phyloP scores from a whole-genome alignment of 2,797 vertebrate species.

The Dryobates pubescens region DNA sequence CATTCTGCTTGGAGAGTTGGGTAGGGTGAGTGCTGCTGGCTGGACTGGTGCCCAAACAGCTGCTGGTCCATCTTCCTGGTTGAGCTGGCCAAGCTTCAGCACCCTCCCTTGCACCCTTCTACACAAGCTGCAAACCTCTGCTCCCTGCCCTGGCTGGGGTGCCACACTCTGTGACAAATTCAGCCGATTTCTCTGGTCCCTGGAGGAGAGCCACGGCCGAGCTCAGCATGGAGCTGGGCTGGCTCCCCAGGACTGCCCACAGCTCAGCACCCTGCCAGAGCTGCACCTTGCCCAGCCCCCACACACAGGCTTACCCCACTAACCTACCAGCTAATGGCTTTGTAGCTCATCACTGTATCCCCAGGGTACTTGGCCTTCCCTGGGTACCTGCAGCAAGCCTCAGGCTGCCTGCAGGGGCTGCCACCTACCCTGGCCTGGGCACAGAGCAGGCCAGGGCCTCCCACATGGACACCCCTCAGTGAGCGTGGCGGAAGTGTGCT shows the following conservation, averaged over 20 bases:
- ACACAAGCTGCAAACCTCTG: no score
- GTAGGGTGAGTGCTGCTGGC: no score
- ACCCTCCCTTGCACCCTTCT: no score
- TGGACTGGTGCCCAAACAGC: no score
- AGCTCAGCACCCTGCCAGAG: background rate
- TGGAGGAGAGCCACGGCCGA: accelerated
- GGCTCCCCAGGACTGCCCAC: accelerated
- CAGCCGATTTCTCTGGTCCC: background rate
- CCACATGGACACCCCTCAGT: accelerated
- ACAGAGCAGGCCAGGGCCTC: accelerated
- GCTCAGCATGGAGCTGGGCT: background rate
- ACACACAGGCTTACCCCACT: background rate
- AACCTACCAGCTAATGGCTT: background rate
- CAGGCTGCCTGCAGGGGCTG: background rate
- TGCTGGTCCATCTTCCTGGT: no score
- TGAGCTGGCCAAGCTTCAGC: no score
- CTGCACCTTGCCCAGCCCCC: accelerated
- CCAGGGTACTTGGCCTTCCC: no score
- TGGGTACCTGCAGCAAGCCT: accelerated
- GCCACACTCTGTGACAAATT: no score
- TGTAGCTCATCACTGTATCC: accelerated
- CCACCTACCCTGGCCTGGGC: accelerated
- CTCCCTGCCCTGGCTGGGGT: no score
- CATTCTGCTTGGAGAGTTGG: no score
- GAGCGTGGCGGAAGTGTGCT: accelerated